Conservation (phyloP, 2,113 vertebrate species). For the Xyrauchen texanus region DNA sequence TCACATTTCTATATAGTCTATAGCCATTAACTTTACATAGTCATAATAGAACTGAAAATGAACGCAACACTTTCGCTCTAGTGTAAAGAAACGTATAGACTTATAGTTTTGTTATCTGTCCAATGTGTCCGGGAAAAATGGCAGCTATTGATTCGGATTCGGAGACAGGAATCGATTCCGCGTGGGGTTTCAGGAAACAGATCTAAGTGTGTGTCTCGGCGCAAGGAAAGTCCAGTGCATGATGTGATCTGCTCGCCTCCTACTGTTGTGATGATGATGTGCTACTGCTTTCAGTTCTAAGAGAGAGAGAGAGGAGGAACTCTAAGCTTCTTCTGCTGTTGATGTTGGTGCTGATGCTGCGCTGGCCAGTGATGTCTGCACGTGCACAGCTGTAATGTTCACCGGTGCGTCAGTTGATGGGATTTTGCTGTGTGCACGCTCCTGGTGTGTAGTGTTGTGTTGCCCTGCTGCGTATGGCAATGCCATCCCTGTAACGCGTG, state of each 20-base stretch:
- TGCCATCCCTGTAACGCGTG: constrained; percentile 59
- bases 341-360: constrained; percentile 41
- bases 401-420: constrained; percentile 50
- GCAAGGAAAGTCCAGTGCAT: constrained; percentile 49
- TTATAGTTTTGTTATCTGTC: constrained; percentile 14
- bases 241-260: constrained; percentile 50
- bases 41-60: not conserved
- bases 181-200: constrained; percentile 22
- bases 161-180: constrained; percentile 29
- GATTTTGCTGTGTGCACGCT: constrained; percentile 57
- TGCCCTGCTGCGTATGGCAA: constrained; percentile 56
- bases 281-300: constrained; percentile 50
- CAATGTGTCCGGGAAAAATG: not conserved
- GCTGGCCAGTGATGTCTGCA: constrained; percentile 42
- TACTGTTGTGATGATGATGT: constrained; percentile 40
- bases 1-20: not conserved
- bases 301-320: not conserved
- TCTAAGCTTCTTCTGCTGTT: constrained; percentile 25
- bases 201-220: constrained; percentile 12
- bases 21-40: not conserved
- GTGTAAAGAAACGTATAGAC: constrained; percentile 18
- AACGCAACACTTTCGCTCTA: not conserved
- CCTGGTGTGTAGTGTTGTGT: constrained; percentile 49
- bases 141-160: not conserved
- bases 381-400: constrained; percentile 27